Evolutionary conservation across 2,888 invertebrate species (phyloP), one percentile per base, ranked within the genome.

Genomic region (Macaria notata): DNA sequence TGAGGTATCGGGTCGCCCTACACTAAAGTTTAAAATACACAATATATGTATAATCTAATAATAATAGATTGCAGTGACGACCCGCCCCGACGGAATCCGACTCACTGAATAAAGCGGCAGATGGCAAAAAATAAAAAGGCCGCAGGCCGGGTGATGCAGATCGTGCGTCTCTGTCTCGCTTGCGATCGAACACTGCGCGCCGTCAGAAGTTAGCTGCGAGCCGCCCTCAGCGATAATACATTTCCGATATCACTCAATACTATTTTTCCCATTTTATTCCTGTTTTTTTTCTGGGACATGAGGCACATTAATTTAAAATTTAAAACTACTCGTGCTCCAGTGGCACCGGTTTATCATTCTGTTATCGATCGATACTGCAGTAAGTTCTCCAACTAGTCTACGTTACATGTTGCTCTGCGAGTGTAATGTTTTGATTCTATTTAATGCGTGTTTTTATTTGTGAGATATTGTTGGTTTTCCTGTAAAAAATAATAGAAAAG

Each of bases 71-170:
- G 81, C 83, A 87, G 85, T 80, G 88, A 87, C 90, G 88, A 90
- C 89, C 88, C 89, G 86, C 83, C 89, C 88, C 88, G 88, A 85
- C 86, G 71, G 78, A 84, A 76, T 79, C 76, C 76, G 82, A 78
- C 78, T 81, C 78, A 84, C 85, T 83, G 80, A 82, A 79, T 78
- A 76, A 77, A 78, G 76, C 72, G 71, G 69, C 75, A 74, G 72
- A 73, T 63, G 71, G 75, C 68, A 74, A 74, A 78, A 79, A 76
- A 70, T 74, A 76, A 78, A 78, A 79, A 74, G 75, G 73, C 75
- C 71, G 74, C 73, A 71, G 72, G 62, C 69, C 70, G 62, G 57
- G 71, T 71, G 74, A 67, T 80, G 81, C 80, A 73, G 79, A 68
- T 73, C 61, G 66, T 71, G 66, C 59, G 59, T 83, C 82, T 71